Conservation (phyloP, 2,888 invertebrate species). For the Andrena dorsata region DNA sequence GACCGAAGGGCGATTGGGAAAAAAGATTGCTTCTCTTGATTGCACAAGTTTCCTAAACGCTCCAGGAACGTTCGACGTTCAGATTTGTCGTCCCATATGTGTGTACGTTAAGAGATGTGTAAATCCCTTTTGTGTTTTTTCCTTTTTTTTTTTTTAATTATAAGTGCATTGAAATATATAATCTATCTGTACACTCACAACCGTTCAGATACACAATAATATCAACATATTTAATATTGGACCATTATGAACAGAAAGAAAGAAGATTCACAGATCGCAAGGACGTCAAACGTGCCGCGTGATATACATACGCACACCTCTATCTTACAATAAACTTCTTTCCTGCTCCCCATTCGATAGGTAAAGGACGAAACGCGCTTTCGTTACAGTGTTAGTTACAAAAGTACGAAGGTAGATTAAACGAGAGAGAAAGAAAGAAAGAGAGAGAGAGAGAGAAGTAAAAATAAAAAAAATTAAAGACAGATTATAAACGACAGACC, state of each 20-base stretch:
- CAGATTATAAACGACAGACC: conserved; percentile 45
- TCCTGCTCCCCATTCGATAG: conserved; percentile 6
- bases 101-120: conserved; percentile 73
- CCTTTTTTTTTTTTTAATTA: conserved; percentile 58
- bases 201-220: conserved; percentile 83
- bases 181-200: conserved; percentile 83
- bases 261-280: conserved; percentile 38
- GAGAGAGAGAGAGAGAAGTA: too few species aligned
- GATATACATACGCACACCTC: conserved; percentile 43
- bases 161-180: conserved; percentile 78
- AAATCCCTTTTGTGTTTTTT: conserved; percentile 39
- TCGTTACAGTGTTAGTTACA: conserved; percentile 47
- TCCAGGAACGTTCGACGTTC: conserved; percentile 39
- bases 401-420: conserved; percentile 14
- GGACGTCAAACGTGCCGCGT: conserved; percentile 37
- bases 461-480: conserved; percentile 37
- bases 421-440: background rate
- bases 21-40: conserved; percentile 42
- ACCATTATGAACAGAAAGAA: conserved; percentile 68
- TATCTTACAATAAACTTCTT: conserved; percentile 37
- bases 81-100: conserved; percentile 59
- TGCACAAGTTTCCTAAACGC: conserved; percentile 57
- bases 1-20: background rate
- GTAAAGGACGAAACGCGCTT: conserved; percentile 20
- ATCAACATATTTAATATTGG: conserved; percentile 83